phyloP scores from a whole-genome alignment of 1,140 invertebrate species.

The Triops longicaudatus region DNA sequence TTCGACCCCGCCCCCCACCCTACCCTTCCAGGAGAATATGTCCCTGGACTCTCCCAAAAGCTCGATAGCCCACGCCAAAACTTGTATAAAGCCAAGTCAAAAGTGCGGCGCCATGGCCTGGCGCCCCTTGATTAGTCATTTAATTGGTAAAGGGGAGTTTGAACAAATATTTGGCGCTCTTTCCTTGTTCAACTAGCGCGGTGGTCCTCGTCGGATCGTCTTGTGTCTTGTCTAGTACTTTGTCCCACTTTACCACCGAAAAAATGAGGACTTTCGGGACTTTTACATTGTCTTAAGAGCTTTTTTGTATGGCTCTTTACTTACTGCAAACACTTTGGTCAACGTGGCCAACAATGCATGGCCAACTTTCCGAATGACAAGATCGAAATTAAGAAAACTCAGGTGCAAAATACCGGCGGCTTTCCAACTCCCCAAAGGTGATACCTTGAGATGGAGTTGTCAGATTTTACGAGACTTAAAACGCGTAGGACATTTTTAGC shows the following conservation, averaged over 20 bases:
- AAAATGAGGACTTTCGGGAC: background rate
- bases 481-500: no score
- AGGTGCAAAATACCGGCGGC: no score
- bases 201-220: background rate
- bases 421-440: background rate
- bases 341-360: no score
- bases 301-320: no score
- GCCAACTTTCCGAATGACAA: no score
- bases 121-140: conserved; percentile 11
- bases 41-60: no score
- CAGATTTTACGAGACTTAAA: background rate
- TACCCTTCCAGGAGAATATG: background rate
- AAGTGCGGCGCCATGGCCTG: background rate
- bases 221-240: background rate
- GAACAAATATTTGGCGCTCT: background rate
- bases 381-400: no score
- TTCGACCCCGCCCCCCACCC: background rate
- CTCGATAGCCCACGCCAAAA: no score
- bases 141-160: background rate
- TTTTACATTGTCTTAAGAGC: background rate
- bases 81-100: background rate
- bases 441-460: background rate
- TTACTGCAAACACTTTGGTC: no score
- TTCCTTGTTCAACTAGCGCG: background rate
- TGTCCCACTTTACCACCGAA: background rate